phyloP scores from a whole-genome alignment of 2,888 invertebrate species.

The Altica lythri region DNA sequence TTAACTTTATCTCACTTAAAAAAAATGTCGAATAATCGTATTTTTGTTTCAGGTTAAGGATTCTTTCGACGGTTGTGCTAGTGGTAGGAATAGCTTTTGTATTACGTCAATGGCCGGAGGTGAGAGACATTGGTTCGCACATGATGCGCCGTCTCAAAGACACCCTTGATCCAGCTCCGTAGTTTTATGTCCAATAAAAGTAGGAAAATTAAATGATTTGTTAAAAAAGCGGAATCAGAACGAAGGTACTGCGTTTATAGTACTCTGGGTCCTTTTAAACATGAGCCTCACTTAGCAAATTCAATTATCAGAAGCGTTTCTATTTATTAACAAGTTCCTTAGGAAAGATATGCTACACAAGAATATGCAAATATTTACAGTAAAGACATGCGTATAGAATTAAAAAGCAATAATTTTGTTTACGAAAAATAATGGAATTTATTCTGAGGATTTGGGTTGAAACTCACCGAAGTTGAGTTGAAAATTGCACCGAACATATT shows the following conservation, averaged over 20 bases:
- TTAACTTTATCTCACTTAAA: too few species aligned
- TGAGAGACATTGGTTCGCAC: conserved; percentile 80
- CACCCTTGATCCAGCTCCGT: conserved; percentile 66
- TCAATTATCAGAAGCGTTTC: background rate
- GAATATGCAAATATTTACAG: too few species aligned
- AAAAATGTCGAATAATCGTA: too few species aligned
- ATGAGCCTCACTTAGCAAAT: conserved; percentile 9
- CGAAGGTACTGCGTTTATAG: background rate
- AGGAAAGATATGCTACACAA: too few species aligned
- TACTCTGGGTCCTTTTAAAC: background rate
- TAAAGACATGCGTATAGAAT: too few species aligned
- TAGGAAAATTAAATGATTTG: background rate
- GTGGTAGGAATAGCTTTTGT: conserved; percentile 83
- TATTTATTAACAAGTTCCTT: too few species aligned
- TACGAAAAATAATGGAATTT: too few species aligned
- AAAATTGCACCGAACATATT: too few species aligned
- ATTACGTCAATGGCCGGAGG: conserved; percentile 88
- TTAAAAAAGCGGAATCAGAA: conserved; percentile 1
- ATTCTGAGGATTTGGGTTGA: too few species aligned
- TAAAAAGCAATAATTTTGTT: too few species aligned
- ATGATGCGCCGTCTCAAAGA: conserved; percentile 78
- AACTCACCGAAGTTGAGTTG: too few species aligned
- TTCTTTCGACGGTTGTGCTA: conserved; percentile 80
- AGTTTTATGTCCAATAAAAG: conserved; percentile 41
- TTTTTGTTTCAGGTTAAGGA: conserved; percentile 73